phyloP scores from a whole-genome alignment of 2,888 invertebrate genomes.

The Labia minor region DNA sequence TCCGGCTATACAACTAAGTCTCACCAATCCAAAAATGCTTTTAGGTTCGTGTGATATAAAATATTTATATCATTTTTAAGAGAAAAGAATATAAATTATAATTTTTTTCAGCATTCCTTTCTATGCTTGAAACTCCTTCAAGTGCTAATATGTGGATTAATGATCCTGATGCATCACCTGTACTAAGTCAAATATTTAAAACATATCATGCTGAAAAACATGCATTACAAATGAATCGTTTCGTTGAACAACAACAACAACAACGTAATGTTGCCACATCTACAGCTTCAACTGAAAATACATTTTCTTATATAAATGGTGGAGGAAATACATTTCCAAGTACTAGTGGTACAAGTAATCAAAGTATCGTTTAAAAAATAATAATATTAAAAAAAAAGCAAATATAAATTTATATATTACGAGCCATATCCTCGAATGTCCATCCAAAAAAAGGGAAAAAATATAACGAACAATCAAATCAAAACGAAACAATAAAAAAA shows the following conservation, averaged over 20 bases:
- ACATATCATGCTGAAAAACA: slow-evolving; percentile 54
- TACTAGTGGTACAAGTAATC: neutral
- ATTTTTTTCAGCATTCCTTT: slow-evolving; percentile 46
- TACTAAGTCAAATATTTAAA: slow-evolving; percentile 53
- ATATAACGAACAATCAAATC: no score
- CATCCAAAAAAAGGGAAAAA: no score
- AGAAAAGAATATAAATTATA: no score
- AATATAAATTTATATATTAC: no score
- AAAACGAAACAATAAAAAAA: no score
- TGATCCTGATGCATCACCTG: slow-evolving; percentile 55
- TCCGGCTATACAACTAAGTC: slow-evolving; percentile 52
- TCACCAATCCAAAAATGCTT: slow-evolving; percentile 53
- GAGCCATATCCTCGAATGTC: no score
- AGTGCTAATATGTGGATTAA: slow-evolving; percentile 52
- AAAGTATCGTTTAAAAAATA: neutral
- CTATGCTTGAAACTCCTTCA: slow-evolving; percentile 53
- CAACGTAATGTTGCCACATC: neutral
- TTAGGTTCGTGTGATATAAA: slow-evolving; percentile 39
- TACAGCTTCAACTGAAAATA: neutral
- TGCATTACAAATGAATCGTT: slow-evolving; percentile 41
- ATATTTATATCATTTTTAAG: neutral
- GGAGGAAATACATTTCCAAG: neutral
- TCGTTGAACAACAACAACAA: slow-evolving; percentile 20
- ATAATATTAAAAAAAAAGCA: no score
- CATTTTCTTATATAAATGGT: neutral